Evolutionary conservation across 2,113 vertebrate species (phyloP), one percentile per base, ranked within the genome.

Genomic region (Thymallus thymallus): DNA sequence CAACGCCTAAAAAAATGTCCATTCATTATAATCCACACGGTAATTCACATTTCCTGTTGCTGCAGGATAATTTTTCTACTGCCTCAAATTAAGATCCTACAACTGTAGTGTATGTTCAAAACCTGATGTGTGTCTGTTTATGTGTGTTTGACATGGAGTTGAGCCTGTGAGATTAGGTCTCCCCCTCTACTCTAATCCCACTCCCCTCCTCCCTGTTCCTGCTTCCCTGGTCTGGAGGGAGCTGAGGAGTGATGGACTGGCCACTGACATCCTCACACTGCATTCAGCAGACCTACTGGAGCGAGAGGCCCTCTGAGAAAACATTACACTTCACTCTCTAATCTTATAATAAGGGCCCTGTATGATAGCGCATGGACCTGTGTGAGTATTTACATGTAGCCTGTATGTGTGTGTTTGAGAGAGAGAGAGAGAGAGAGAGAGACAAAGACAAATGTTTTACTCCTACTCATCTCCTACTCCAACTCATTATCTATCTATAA

Each of bases 161-260:
- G 75, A 86, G 86, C 88, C 85, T 89, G 84, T 72, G 82, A 84
- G 89, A 85, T 87, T 88, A 87, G 86, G 78, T 80, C 67, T 74
- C 55, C 26, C 35, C 74, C 89, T 90, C 18, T 35, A 87, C 87
- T 81, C 79, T 68, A 78, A 82, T 80, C 87, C 84, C 76, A 77
- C 77, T 83, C 83, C 79, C 41, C 63, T 32, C 29, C 9, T 26
- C 9, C 35, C 29, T 20, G 16, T 32, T 32, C 81, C 77, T 89
- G 88, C 87, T 87, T 82, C 88, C 80, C 84, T 70, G 72, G 30
- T 80, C 78, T 76, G 76, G 69, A 70, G 67, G 76, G 72, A 30
- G 69, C 55, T 32, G 69, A 58, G 26, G 51, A 58, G 69, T 58
- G 69, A 56, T 67, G 48, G 77, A 65, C 12, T 2, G 6, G 35